Percentiles rank a stretch among this genome's conserved stretches.
phyloP scores from a whole-genome alignment of 64 coral and sea anemone species.

The Catalaphyllia jardinei region DNA sequence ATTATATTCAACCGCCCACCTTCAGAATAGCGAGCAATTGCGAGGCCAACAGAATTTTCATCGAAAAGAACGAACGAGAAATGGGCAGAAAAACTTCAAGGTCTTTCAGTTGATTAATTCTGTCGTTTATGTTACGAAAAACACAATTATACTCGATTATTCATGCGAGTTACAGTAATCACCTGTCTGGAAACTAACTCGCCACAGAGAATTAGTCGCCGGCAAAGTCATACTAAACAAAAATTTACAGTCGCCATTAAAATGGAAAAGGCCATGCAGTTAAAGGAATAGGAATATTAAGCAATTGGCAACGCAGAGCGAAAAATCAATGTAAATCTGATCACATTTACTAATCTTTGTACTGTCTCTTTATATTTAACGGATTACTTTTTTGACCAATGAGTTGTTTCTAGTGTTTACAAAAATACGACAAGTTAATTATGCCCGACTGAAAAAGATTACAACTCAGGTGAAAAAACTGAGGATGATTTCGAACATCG shows the following conservation, averaged over 20 bases:
- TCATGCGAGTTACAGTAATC: neutral
- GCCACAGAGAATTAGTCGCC: too few relatives aligned
- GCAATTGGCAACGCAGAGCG: neutral
- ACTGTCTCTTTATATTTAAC: neutral
- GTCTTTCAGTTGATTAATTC: neutral
- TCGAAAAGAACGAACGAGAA: neutral
- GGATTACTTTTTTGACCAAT: constrained; percentile 1
- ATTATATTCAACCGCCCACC: neutral
- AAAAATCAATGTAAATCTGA: neutral
- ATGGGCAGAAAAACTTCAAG: neutral
- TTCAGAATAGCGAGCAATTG: neutral
- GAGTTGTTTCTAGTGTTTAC: constrained; percentile 1
- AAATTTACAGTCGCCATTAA: neutral
- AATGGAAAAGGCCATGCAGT: neutral
- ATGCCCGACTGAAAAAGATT: neutral
- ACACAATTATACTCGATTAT: constrained; percentile 14
- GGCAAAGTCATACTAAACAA: neutral
- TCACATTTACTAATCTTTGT: neutral
- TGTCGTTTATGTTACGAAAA: neutral
- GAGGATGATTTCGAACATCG: too few relatives aligned
- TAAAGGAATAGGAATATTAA: neutral
- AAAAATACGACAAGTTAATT: neutral
- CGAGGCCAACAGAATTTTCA: neutral
- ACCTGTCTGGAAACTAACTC: neutral
- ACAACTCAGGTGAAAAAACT: neutral